Evolutionary conservation across 2,797 vertebrate species (phyloP), one percentile per base, ranked within the genome.

Genomic region (Scomberomorus guttatus): DNA sequence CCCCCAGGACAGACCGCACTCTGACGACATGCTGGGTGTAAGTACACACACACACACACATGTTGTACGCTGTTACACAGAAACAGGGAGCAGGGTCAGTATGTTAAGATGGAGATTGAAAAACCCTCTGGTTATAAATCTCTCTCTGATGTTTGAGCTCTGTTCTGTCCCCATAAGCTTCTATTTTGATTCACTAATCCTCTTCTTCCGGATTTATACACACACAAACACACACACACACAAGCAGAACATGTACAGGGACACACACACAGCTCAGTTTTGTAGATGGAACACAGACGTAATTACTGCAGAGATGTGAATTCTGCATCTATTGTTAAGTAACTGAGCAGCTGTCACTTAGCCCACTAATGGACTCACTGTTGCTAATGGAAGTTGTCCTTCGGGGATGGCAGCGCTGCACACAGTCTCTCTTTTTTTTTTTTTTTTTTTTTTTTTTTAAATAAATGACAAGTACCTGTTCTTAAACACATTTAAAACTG

Each of bases 1-100:
- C 91, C 98, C 98, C 92, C 98, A 99, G 95, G 98, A 99, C 95
- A 95, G 98, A 82, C 98, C 98, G 29, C 98, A 97, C 92, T 99
- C 98, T 81, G 97, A 98, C 72, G 98, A 99, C 94, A 97, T 99
- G 95, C 95, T 99, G 93, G 97, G 98, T 94, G 98, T 99, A 91
- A 95, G 96, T 90, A 14, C 39, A 62, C 20, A 50, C 29, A 6
- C 54, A 27, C 55, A 32, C 55, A 27, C 56, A 17, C 56, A 58
- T 24, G 20, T 39, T 39, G 37, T 18, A 27, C 46, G 14, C 42
- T 39, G 6, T 27, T 2, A 42, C 50, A 51, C 29, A 58, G 1
- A 60, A 42, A 65, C 61, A 2, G 17, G 66, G 29, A 61, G 67
- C 62, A 17, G 57, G 77, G 80, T 87, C 82, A 75, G 54, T 79